Conservation (phyloP, 92 coral and sea anemone genomes). For the Heteractis magnifica region DNA sequence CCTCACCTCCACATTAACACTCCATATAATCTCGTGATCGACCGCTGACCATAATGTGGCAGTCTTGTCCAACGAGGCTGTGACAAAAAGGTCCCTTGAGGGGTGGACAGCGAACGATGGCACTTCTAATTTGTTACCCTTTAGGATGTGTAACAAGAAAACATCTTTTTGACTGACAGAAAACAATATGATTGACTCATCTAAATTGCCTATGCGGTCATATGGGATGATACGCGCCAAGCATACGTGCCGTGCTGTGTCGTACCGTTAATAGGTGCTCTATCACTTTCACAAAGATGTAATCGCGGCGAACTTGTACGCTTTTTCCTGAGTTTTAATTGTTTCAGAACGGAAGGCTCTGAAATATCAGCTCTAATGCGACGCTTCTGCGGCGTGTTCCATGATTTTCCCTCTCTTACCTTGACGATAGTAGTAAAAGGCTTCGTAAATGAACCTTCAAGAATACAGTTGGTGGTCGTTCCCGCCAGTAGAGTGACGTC, state of each 20-base stretch:
- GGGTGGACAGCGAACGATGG: constrained; percentile 84
- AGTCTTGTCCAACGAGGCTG: constrained; percentile 68
- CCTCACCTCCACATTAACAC: constrained; percentile 64
- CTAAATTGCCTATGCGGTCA: background rate
- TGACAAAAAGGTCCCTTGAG: constrained; percentile 55
- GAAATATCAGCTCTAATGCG: background rate
- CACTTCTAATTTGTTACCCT: constrained; percentile 75
- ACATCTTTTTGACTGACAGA: background rate
- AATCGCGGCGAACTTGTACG: no score
- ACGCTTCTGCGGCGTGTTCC: background rate
- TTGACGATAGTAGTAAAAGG: constrained; percentile 66
- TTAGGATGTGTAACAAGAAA: background rate
- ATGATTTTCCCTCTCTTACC: constrained; percentile 36
- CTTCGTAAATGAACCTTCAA: constrained; percentile 72
- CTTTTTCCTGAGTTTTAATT: background rate
- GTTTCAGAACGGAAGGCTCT: background rate
- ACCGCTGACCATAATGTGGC: constrained; percentile 80
- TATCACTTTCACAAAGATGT: no score
- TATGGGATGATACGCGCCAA: no score
- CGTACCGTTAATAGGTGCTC: no score
- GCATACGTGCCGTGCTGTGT: no score
- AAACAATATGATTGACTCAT: background rate
- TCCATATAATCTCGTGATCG: constrained; percentile 70
- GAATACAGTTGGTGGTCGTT: constrained; percentile 62
- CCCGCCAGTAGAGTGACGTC: constrained; percentile 67